Evolutionary conservation across 2,113 vertebrate genomes (phyloP).

Genomic region (Eidolon helvum): DNA sequence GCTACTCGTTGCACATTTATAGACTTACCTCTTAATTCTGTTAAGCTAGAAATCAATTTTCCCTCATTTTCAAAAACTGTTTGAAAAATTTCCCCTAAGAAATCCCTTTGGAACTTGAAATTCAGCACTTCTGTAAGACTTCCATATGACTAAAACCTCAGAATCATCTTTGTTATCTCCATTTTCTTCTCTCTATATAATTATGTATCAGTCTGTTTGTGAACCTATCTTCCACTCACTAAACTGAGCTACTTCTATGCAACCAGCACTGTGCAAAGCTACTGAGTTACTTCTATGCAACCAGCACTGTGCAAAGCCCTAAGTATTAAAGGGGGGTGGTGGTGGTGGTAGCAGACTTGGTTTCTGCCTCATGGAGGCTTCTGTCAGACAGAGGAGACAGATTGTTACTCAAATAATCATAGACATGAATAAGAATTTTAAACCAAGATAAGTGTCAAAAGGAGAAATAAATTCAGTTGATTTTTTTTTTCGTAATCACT

Average conservation of each 20-base stretch:
- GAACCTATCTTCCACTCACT: background rate
- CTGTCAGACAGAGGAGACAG: background rate
- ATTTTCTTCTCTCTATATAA: background rate
- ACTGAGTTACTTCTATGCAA: background rate
- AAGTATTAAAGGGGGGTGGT: accelerated
- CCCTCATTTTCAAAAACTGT: background rate
- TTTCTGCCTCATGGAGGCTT: background rate
- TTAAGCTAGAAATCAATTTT: background rate
- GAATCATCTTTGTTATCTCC: background rate
- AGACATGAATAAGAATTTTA: background rate
- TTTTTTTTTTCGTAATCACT: background rate
- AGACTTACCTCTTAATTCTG: background rate
- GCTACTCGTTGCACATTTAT: too few species aligned
- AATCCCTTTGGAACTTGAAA: background rate
- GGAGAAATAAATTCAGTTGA: background rate
- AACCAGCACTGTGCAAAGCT: background rate
- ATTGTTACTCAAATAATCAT: background rate
- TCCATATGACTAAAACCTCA: background rate
- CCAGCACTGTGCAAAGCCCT: background rate
- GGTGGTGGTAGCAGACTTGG: accelerated
- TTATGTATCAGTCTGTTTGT: background rate
- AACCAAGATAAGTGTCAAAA: background rate
- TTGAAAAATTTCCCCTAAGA: background rate
- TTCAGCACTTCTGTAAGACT: background rate
- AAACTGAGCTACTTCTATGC: background rate